phyloP scores from a whole-genome alignment of 2,888 invertebrate genomes.

The Lepidocyrtoides sp. region DNA sequence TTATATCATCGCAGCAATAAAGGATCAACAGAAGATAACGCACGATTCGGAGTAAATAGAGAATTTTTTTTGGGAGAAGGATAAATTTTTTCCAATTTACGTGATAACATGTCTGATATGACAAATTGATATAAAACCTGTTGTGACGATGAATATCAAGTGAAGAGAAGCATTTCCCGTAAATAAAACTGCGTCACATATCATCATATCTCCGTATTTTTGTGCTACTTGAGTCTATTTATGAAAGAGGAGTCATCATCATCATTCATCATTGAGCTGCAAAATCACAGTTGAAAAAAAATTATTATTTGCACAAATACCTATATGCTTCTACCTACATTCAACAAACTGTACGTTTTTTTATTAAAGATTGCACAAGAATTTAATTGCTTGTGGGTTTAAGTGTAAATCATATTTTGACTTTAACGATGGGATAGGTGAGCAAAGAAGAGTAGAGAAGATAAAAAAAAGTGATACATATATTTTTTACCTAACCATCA shows the following conservation, averaged over 20 bases:
- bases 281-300: constrained; percentile 35
- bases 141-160: neutral
- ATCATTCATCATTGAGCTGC: too few relatives aligned
- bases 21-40: neutral
- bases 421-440: constrained; percentile 43
- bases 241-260: neutral
- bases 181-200: constrained; percentile 12
- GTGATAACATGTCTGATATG: too few relatives aligned
- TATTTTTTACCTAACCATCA: too few relatives aligned
- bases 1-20: neutral
- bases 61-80: neutral
- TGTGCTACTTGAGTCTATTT: neutral
- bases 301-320: neutral
- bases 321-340: neutral
- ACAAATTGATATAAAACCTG: too few relatives aligned
- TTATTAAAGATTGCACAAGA: constrained; percentile 46
- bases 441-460: neutral
- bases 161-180: constrained; percentile 12
- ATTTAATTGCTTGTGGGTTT: constrained; percentile 12
- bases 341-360: too few relatives aligned
- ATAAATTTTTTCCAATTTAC: too few relatives aligned
- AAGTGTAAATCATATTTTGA: constrained; percentile 48
- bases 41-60: neutral
- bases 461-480: neutral
- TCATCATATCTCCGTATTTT: neutral